A percentile compares a stretch with the other conserved stretches of the same genome.
These are phyloP conservation scores for Oedothorax gibbosus DNA, from an alignment of 1,140 invertebrate genomes.

Conservation along the genomic window DNA sequence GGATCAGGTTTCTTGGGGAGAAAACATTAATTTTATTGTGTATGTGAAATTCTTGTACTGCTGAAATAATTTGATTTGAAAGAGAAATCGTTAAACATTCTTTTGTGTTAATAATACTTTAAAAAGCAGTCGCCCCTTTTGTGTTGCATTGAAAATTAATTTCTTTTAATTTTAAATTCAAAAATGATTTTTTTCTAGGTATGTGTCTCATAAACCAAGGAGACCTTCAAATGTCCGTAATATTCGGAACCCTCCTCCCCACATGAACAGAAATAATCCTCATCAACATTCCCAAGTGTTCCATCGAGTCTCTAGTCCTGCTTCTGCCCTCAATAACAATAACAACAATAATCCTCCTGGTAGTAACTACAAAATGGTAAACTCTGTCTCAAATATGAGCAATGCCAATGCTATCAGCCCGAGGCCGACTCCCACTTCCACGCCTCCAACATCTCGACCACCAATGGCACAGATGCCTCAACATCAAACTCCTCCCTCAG, in stretches of 20 bases:
- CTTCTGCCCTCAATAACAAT: slow-evolving; percentile 25
- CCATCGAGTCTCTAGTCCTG: slow-evolving; percentile 49
- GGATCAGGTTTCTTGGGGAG: no score
- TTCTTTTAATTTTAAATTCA: no score
- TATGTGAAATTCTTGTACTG: no score
- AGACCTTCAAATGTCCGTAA: slow-evolving; percentile 6
- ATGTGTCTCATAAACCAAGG: slow-evolving; percentile 7
- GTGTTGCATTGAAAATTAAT: no score
- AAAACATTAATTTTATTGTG: no score
- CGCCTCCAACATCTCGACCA: slow-evolving; percentile 36
- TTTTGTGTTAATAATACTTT: no score
- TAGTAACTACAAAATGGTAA: slow-evolving; percentile 30
- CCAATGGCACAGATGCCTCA: background rate
- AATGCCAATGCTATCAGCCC: slow-evolving; percentile 21
- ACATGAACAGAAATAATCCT: slow-evolving; percentile 25
- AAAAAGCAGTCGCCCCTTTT: no score
- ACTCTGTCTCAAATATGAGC: slow-evolving; percentile 10
- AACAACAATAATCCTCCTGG: background rate
- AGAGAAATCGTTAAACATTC: no score
- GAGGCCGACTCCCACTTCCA: slow-evolving; percentile 42
- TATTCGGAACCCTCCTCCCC: slow-evolving; percentile 30
- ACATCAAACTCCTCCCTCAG: background rate
- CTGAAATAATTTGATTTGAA: no score
- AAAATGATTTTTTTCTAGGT: slow-evolving; percentile 22
- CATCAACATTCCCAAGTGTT: slow-evolving; percentile 44